phyloP scores from a whole-genome alignment of 2,797 vertebrate genomes.

The Bradypus variegatus region DNA sequence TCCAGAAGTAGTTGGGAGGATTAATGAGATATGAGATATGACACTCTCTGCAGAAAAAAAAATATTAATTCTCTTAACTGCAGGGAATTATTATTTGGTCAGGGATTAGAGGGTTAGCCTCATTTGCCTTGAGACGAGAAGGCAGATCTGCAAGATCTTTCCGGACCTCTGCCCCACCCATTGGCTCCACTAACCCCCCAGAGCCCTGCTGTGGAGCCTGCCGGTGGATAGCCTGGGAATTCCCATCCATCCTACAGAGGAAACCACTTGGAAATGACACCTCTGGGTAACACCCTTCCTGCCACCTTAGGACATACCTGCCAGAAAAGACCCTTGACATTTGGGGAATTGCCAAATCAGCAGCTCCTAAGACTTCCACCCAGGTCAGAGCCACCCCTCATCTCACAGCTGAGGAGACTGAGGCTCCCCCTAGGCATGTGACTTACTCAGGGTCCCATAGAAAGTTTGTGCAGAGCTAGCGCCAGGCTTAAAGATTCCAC shows the following conservation, averaged over 20 bases:
- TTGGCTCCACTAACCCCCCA: background rate
- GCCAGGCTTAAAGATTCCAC: background rate
- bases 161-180: background rate
- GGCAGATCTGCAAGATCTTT: background rate
- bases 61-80: background rate
- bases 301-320: background rate
- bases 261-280: background rate
- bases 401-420: background rate
- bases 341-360: background rate
- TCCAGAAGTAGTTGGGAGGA: background rate
- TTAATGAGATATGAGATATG: background rate
- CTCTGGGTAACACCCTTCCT: background rate
- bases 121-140: background rate
- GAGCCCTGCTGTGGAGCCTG: background rate
- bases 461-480: background rate
- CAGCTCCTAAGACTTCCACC: background rate
- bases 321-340: background rate
- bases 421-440: background rate
- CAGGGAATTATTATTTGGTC: background rate
- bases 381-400: background rate
- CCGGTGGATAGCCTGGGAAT: background rate
- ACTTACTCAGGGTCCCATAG: background rate
- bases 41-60: background rate
- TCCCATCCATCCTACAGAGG: background rate
- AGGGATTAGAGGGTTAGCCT: background rate